These are phyloP conservation scores for Rotaria sp. DNA, from an alignment of 2,888 invertebrate species.

Conservation along the genomic window DNA sequence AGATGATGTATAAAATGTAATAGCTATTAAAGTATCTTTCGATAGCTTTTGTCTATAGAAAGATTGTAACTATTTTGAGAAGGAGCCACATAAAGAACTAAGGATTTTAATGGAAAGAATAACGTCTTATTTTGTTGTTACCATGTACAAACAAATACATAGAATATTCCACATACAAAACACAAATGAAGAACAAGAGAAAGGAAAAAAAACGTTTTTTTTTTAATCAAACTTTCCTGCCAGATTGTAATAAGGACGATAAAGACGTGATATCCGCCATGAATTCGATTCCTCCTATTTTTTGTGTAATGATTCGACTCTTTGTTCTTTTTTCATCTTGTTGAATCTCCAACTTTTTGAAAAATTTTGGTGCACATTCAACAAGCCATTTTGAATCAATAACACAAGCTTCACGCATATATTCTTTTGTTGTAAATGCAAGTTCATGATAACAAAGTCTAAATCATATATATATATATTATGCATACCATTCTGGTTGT, in stretches of 20 bases:
- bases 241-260: slow-evolving; percentile 41
- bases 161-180: background rate
- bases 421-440: slow-evolving; percentile 95
- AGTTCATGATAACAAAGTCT: slow-evolving; percentile 77
- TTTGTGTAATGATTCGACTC: slow-evolving; percentile 91
- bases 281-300: slow-evolving; percentile 98
- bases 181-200: background rate
- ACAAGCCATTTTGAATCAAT: slow-evolving; percentile 72
- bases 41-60: too few relatives aligned
- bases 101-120: too few relatives aligned
- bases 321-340: slow-evolving; percentile 98
- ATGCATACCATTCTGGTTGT: slow-evolving; percentile 85
- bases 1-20: too few relatives aligned
- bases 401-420: slow-evolving; percentile 82
- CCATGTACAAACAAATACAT: background rate
- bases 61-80: too few relatives aligned
- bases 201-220: background rate
- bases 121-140: too few relatives aligned
- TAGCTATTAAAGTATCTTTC: too few relatives aligned
- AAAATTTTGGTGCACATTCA: slow-evolving; percentile 97
- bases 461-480: too few relatives aligned
- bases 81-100: too few relatives aligned
- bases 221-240: slow-evolving; percentile 36
- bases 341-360: slow-evolving; percentile 96
- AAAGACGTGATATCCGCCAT: slow-evolving; percentile 79